Conservation (phyloP, 2,113 vertebrate species). For the Romanogobio albipinnatus region DNA sequence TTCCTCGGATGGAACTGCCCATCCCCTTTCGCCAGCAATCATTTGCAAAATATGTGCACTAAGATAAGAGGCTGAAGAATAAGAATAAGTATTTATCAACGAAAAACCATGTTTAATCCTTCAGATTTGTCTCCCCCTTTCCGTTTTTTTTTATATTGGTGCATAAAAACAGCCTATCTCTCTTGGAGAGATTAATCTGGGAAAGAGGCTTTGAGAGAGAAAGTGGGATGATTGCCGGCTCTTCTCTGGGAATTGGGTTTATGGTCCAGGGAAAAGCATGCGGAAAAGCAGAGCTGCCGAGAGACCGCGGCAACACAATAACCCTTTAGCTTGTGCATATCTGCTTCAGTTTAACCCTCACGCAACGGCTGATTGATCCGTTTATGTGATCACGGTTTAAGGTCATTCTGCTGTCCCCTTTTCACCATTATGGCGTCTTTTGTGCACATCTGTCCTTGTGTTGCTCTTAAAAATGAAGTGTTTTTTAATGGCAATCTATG, state of each 20-base stretch:
- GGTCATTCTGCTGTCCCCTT: not conserved
- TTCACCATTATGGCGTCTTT: not conserved
- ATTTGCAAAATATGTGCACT: slow-evolving; percentile 67
- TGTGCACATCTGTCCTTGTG: not conserved
- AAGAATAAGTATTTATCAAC: slow-evolving; percentile 79
- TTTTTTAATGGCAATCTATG: not conserved
- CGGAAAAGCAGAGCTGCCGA: slow-evolving; percentile 41
- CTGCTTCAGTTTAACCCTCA: slow-evolving; percentile 28
- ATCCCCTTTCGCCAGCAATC: slow-evolving; percentile 50
- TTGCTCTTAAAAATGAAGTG: not conserved
- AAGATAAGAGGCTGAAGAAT: slow-evolving; percentile 74
- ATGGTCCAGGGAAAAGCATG: slow-evolving; percentile 59
- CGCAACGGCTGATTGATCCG: slow-evolving; percentile 3
- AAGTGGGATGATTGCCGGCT: slow-evolving; percentile 69
- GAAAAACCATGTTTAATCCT: slow-evolving; percentile 77
- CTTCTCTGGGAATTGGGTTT: slow-evolving; percentile 71
- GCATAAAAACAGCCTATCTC: slow-evolving; percentile 61
- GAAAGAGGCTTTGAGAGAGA: slow-evolving; percentile 75
- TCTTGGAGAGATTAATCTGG: slow-evolving; percentile 71
- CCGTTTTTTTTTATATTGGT: slow-evolving; percentile 57
- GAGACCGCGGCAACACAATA: slow-evolving; percentile 61
- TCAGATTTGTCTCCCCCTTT: slow-evolving; percentile 63
- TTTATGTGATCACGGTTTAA: not conserved
- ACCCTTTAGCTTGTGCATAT: slow-evolving; percentile 33
- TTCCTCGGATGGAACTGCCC: slow-evolving; percentile 32